Evolutionary conservation across 2,797 vertebrate species (phyloP).

Genomic region (Sarcoramphus papa): DNA sequence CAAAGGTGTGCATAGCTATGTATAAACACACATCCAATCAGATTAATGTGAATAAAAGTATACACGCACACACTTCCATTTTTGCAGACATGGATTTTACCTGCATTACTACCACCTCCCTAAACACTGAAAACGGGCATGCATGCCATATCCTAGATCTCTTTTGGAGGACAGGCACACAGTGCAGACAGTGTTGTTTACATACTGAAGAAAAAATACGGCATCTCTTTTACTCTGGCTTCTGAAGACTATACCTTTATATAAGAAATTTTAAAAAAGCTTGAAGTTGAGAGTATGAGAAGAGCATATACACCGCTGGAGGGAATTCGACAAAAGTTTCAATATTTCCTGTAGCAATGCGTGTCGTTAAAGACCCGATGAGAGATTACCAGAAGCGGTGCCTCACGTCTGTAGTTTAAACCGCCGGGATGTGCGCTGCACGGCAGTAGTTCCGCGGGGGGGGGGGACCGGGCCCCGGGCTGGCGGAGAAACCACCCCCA

Average conservation of each 20-base stretch:
- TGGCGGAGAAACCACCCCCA: background rate
- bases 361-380: rapidly evolving
- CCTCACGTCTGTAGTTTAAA: rapidly evolving
- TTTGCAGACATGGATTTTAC: background rate
- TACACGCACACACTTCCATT: rapidly evolving
- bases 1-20: background rate
- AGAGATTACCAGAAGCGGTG: rapidly evolving
- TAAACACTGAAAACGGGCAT: rapidly evolving
- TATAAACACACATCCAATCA: rapidly evolving
- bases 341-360: background rate
- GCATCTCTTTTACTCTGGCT: background rate
- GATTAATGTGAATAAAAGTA: background rate
- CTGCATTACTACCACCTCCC: background rate
- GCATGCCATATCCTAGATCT: rapidly evolving
- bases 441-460: no score
- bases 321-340: background rate
- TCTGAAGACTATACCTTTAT: no score
- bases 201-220: rapidly evolving
- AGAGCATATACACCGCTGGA: background rate
- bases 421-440: rapidly evolving
- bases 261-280: background rate
- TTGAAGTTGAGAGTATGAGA: background rate
- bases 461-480: no score
- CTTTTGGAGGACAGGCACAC: background rate
- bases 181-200: rapidly evolving